Conservation (phyloP, 2,113 vertebrate genomes). For the Neoarius graeffei region DNA sequence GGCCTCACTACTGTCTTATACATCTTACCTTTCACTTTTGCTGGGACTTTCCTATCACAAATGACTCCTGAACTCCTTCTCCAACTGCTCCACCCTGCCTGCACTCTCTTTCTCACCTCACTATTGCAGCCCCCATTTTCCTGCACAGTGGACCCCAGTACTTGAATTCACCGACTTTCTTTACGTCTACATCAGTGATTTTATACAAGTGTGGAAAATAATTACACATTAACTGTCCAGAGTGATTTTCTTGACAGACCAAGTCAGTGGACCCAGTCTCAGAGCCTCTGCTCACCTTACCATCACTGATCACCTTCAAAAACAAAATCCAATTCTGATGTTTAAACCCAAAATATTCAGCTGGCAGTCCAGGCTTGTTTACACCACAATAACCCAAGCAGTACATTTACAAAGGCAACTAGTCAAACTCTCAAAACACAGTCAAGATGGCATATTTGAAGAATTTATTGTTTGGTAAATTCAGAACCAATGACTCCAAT, state of each 20-base stretch:
- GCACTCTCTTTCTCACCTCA: too few relatives aligned
- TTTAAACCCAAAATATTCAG: not conserved
- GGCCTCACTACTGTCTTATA: too few relatives aligned
- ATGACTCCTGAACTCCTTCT: too few relatives aligned
- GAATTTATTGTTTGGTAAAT: constrained; percentile 70
- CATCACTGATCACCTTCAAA: not conserved
- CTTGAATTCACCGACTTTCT: too few relatives aligned
- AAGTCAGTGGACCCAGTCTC: not conserved
- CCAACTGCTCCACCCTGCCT: too few relatives aligned
- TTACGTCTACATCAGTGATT: not conserved
- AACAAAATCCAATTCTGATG: not conserved
- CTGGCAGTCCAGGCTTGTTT: not conserved
- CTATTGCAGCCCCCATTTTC: too few relatives aligned
- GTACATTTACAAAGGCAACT: not conserved
- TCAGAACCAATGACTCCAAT: constrained; percentile 69
- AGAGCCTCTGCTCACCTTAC: not conserved
- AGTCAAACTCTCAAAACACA: constrained; percentile 9
- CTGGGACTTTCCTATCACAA: too few relatives aligned
- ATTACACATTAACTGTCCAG: not conserved
- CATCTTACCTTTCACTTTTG: too few relatives aligned
- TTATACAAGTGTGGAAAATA: not conserved
- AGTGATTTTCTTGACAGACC: not conserved
- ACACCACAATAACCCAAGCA: not conserved
- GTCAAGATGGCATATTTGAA: constrained; percentile 50
- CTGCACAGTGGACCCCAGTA: too few relatives aligned